phyloP scores from a whole-genome alignment of 2,888 invertebrate species.

The Drosophila seclusa region DNA sequence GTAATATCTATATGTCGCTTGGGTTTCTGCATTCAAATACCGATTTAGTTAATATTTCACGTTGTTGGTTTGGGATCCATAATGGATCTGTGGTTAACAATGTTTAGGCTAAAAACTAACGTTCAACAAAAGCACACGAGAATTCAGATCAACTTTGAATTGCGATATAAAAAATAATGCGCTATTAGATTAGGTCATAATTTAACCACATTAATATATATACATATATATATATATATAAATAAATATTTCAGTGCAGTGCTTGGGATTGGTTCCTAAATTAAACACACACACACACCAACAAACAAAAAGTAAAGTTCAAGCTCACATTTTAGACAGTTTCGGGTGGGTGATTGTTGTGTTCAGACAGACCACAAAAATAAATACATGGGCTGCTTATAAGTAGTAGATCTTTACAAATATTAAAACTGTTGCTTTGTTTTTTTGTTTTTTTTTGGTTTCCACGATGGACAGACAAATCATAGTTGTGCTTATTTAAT shows the following conservation, averaged over 20 bases:
- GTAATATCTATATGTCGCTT: conserved; percentile 47
- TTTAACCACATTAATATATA: conserved; percentile 21
- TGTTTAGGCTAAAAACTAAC: conserved; percentile 50
- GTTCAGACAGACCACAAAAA: not conserved
- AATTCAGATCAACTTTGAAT: conserved; percentile 46
- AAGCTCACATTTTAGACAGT: conserved; percentile 1
- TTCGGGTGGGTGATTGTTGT: conserved; percentile 3
- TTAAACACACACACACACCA: conserved; percentile 13
- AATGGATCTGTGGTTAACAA: conserved; percentile 45
- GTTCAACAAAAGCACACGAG: conserved; percentile 65
- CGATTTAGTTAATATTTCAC: conserved; percentile 38
- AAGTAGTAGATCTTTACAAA: conserved; percentile 11
- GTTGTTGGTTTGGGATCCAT: conserved; percentile 30
- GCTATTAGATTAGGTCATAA: conserved; percentile 26
- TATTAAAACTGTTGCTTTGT: conserved; percentile 28
- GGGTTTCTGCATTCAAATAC: conserved; percentile 59
- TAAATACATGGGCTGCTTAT: conserved; percentile 3
- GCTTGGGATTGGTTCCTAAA: conserved; percentile 40
- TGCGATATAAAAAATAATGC: conserved; percentile 31
- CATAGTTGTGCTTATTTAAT: conserved; percentile 62
- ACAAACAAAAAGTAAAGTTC: not conserved
- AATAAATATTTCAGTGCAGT: conserved; percentile 52
- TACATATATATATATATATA: conserved; percentile 23
- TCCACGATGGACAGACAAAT: conserved; percentile 54
- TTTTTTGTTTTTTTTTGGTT: conserved; percentile 24